Percentiles rank a stretch among this genome's conserved stretches.
phyloP scores from a whole-genome alignment of 2,797 vertebrate genomes.

The Melanogrammus aeglefinus region DNA sequence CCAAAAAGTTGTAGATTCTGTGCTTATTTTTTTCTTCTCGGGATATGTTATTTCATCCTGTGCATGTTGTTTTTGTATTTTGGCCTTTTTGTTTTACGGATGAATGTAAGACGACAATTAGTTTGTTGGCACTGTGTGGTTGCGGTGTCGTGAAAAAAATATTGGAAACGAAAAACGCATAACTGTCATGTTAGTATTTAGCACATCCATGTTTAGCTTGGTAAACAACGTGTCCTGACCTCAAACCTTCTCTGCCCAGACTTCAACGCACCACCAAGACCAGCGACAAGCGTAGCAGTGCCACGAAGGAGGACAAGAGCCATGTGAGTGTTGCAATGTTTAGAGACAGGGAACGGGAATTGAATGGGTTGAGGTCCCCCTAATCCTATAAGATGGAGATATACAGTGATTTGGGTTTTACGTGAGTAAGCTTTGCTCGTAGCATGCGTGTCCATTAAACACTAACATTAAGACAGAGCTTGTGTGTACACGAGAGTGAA shows the following conservation, averaged over 20 bases:
- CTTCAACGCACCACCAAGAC: slow-evolving; percentile 81
- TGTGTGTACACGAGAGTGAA: background rate
- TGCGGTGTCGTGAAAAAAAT: background rate
- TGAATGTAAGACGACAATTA: background rate
- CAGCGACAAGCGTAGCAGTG: slow-evolving; percentile 85
- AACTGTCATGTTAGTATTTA: background rate
- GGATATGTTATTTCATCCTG: background rate
- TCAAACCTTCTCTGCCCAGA: slow-evolving; percentile 57
- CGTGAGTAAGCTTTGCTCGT: background rate
- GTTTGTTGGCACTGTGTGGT: background rate
- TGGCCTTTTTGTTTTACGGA: background rate
- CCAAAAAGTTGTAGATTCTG: background rate
- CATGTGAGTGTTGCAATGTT: slow-evolving; percentile 74
- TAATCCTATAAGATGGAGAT: background rate
- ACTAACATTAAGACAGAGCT: background rate
- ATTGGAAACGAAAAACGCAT: background rate
- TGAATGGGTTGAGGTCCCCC: background rate
- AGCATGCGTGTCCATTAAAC: background rate
- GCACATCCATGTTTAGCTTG: background rate
- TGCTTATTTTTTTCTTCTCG: background rate
- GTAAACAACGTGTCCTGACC: background rate
- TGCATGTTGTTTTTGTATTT: background rate
- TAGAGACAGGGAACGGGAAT: background rate
- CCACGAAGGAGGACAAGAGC: slow-evolving; percentile 88
- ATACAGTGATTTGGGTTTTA: background rate